Conservation (phyloP, 1,140 invertebrate species). For the Pseudoatta argentina region DNA sequence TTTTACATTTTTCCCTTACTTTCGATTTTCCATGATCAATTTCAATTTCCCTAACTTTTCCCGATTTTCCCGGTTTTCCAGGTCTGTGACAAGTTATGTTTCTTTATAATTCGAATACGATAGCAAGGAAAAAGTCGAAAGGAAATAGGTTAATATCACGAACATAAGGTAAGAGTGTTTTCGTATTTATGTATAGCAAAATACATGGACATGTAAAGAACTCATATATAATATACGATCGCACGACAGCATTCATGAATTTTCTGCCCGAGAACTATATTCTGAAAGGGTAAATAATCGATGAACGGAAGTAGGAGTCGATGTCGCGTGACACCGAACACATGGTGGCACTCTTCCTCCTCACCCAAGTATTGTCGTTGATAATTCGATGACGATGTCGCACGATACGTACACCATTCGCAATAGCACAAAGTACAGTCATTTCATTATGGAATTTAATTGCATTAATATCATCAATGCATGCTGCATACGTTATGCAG, state of each 20-base stretch:
- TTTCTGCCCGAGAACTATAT: slow-evolving; percentile 37
- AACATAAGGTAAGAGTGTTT: slow-evolving; percentile 20
- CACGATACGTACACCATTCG: slow-evolving; percentile 11
- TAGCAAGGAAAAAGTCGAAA: neutral
- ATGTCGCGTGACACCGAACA: slow-evolving; percentile 65
- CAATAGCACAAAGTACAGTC: slow-evolving; percentile 21
- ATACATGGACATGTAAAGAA: slow-evolving; percentile 7
- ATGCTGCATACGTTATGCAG: slow-evolving; percentile 5
- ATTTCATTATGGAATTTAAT: slow-evolving; percentile 32
- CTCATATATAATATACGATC: slow-evolving; percentile 42
- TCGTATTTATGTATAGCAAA: slow-evolving; percentile 34
- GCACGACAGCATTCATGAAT: slow-evolving; percentile 54
- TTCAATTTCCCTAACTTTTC: no score
- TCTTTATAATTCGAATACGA: neutral
- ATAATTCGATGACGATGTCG: slow-evolving; percentile 47
- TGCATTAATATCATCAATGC: slow-evolving; percentile 6
- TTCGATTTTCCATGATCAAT: no score
- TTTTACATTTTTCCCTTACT: no score
- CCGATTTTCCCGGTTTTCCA: no score
- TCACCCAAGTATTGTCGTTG: slow-evolving; percentile 58
- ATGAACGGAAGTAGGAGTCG: slow-evolving; percentile 73
- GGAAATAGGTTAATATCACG: slow-evolving; percentile 58
- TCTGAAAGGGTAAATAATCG: slow-evolving; percentile 74
- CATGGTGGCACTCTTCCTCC: slow-evolving; percentile 55
- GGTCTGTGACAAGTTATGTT: neutral